A percentile compares a stretch with the other conserved stretches of the same genome.
Evolutionary conservation across 2,113 vertebrate species (phyloP).

Genomic region (Oreochromis tanganicae): DNA sequence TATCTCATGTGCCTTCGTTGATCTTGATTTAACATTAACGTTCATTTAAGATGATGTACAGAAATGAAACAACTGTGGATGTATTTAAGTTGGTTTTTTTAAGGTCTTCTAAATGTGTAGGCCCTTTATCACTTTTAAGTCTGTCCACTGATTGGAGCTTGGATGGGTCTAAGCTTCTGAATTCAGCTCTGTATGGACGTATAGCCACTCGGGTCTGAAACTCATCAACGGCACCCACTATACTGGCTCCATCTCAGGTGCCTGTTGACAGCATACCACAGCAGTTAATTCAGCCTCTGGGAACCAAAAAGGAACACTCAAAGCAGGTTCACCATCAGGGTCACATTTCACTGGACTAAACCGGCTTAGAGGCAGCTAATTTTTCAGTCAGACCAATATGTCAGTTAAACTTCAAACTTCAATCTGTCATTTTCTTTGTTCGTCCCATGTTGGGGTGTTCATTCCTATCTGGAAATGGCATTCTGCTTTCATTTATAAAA

Average conservation of each 20-base stretch:
- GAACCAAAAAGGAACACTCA: background rate
- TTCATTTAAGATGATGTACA: background rate
- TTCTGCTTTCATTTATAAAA: background rate
- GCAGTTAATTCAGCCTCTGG: background rate
- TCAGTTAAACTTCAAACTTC: background rate
- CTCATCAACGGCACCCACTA: conserved; percentile 40
- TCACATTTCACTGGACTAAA: background rate
- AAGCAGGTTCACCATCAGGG: background rate
- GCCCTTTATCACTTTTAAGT: background rate
- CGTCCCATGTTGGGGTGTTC: background rate
- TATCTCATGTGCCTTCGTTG: no score
- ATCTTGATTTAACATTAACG: background rate
- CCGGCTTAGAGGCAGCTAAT: no score
- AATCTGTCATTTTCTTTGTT: background rate
- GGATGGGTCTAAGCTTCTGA: background rate
- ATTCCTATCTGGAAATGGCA: background rate
- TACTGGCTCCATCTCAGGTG: conserved; percentile 19
- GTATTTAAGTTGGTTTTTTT: background rate
- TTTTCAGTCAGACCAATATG: background rate
- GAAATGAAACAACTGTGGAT: background rate
- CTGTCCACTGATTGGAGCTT: background rate
- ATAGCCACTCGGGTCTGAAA: background rate
- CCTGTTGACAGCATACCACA: background rate
- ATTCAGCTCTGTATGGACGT: background rate
- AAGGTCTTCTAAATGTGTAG: background rate